A percentile compares a stretch with the other conserved stretches of the same genome.
phyloP scores from a whole-genome alignment of 2,888 invertebrate genomes.

The Eilema caniola region DNA sequence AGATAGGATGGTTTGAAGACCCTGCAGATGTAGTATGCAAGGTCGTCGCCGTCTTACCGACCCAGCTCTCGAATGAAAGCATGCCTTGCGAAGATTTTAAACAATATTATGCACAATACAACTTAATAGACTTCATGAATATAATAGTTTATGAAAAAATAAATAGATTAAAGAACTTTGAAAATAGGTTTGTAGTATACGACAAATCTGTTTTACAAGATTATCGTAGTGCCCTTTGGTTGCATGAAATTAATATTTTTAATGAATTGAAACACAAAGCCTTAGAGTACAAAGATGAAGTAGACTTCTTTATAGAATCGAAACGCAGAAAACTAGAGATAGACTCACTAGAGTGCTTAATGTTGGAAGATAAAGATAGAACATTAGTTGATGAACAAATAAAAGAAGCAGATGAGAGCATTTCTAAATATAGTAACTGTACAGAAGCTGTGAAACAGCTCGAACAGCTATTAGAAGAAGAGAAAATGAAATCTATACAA shows the following conservation, averaged over 20 bases:
- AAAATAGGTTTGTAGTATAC: slow-evolving; percentile 86
- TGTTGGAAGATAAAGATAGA: slow-evolving; percentile 75
- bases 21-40: slow-evolving; percentile 82
- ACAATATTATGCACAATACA: slow-evolving; percentile 73
- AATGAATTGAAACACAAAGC: slow-evolving; percentile 73
- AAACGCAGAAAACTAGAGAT: slow-evolving; percentile 79
- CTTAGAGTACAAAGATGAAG: slow-evolving; percentile 71
- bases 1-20: slow-evolving; percentile 81
- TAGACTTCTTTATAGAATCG: slow-evolving; percentile 71
- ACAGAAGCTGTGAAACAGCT: slow-evolving; percentile 76
- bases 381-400: slow-evolving; percentile 74
- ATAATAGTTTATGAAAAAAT: slow-evolving; percentile 86
- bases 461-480: slow-evolving; percentile 80
- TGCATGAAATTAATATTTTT: slow-evolving; percentile 78
- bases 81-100: slow-evolving; percentile 73
- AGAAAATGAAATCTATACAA: slow-evolving; percentile 76
- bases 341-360: slow-evolving; percentile 73
- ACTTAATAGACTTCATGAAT: slow-evolving; percentile 86
- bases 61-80: slow-evolving; percentile 71
- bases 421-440: slow-evolving; percentile 70
- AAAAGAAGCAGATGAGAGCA: slow-evolving; percentile 66
- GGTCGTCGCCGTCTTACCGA: slow-evolving; percentile 77
- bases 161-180: slow-evolving; percentile 75
- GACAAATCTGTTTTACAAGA: slow-evolving; percentile 83
- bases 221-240: slow-evolving; percentile 87